phyloP scores from a whole-genome alignment of 2,113 vertebrate species.

The Brachirus orientalis region DNA sequence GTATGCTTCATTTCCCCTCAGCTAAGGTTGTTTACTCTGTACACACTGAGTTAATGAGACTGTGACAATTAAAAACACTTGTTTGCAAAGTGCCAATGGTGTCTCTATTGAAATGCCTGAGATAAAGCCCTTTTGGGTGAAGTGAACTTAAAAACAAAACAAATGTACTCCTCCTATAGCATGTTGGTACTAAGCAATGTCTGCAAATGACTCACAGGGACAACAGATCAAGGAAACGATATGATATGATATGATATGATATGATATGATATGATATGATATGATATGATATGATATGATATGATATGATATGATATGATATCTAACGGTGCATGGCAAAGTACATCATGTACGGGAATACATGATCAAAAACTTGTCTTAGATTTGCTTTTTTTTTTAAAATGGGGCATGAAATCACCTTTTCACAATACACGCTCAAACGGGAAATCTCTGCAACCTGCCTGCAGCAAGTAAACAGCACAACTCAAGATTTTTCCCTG shows the following conservation, averaged over 20 bases:
- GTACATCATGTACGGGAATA: conserved; percentile 32
- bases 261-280: too few relatives aligned
- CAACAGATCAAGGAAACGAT: conserved; percentile 6
- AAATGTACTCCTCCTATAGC: not conserved
- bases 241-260: too few relatives aligned
- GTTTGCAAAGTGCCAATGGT: conserved; percentile 52
- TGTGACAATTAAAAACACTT: conserved; percentile 61
- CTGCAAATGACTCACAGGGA: conserved; percentile 5
- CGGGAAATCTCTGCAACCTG: conserved; percentile 15
- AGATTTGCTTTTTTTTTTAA: conserved; percentile 15
- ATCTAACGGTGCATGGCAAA: conserved; percentile 25
- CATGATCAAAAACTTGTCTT: conserved; percentile 13
- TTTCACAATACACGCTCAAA: conserved; percentile 14
- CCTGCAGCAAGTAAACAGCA: conserved; percentile 28
- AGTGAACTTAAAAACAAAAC: not conserved
- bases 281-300: not conserved
- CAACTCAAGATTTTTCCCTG: conserved; percentile 32
- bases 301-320: not conserved
- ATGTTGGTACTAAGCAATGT: too few relatives aligned
- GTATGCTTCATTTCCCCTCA: conserved; percentile 65
- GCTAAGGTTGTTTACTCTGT: conserved; percentile 59
- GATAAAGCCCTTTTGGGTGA: conserved; percentile 29
- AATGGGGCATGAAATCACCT: conserved; percentile 21
- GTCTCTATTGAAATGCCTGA: conserved; percentile 25
- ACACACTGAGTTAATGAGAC: conserved; percentile 65